A percentile compares a stretch with the other conserved stretches of the same genome.
Evolutionary conservation across 2,797 vertebrate species (phyloP).

Genomic region (Thripadectes ignobilis): DNA sequence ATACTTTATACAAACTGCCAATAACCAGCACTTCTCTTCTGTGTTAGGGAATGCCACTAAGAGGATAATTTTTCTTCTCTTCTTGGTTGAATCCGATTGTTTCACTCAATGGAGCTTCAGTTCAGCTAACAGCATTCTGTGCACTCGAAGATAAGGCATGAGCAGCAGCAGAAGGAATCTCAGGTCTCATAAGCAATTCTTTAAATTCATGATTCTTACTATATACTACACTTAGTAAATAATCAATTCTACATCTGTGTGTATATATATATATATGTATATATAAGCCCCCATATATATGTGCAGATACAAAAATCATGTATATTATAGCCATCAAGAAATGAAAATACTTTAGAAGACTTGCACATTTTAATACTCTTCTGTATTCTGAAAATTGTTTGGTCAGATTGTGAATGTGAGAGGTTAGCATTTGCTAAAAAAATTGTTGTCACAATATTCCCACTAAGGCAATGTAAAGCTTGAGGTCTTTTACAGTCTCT

Average conservation of each 20-base stretch:
- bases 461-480: not conserved
- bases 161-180: not conserved
- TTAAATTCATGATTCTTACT: not conserved
- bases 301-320: not conserved
- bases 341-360: not conserved
- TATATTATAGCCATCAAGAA: not conserved
- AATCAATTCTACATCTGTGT: not conserved
- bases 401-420: not conserved
- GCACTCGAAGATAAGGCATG: not conserved
- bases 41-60: constrained; percentile 4
- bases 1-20: constrained; percentile 50
- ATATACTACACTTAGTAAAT: not conserved
- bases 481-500: not conserved
- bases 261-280: rapidly evolving
- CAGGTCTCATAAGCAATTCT: not conserved
- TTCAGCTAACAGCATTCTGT: constrained; percentile 23
- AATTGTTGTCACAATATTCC: not conserved
- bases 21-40: constrained; percentile 1
- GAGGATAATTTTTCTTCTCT: constrained; percentile 49
- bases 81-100: constrained; percentile 40
- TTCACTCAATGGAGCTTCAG: constrained; percentile 48
- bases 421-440: not conserved
- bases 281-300: rapidly evolving
- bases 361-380: not conserved
- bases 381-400: not conserved